These are phyloP conservation scores for Melopsittacus undulatus DNA, from an alignment of 2,797 vertebrate species.

Conservation along the genomic window DNA sequence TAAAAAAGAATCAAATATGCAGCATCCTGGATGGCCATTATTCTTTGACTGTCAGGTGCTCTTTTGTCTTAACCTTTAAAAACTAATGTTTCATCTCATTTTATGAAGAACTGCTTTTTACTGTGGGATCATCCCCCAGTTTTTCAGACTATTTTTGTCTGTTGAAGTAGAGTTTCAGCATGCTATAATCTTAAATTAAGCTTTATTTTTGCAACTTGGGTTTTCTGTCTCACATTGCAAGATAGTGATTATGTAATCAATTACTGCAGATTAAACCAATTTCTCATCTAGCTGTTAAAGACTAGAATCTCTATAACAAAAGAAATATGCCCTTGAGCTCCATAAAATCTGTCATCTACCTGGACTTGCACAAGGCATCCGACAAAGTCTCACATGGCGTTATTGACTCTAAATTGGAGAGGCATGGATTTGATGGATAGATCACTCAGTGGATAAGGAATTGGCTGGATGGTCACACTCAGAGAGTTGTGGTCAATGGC, in stretches of 20 bases:
- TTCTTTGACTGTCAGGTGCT: not conserved
- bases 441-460: not conserved
- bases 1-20: not conserved
- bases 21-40: not conserved
- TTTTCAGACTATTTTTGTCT: not conserved
- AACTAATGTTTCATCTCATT: not conserved
- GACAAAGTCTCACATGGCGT: not conserved
- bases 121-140: not conserved
- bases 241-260: not conserved
- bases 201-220: not conserved
- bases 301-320: not conserved
- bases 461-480: not conserved
- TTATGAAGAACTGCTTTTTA: not conserved
- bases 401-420: not conserved
- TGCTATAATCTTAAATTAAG: not conserved
- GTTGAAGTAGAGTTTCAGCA: not conserved
- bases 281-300: not conserved
- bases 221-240: not conserved
- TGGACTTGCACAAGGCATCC: not conserved
- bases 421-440: not conserved
- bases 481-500: not conserved
- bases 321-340: not conserved
- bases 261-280: not conserved
- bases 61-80: not conserved
- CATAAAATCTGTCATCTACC: not conserved